Percentiles rank a stretch among this genome's conserved stretches.
Evolutionary conservation across 2,888 invertebrate species (phyloP).

Genomic region (Eurois occulta): DNA sequence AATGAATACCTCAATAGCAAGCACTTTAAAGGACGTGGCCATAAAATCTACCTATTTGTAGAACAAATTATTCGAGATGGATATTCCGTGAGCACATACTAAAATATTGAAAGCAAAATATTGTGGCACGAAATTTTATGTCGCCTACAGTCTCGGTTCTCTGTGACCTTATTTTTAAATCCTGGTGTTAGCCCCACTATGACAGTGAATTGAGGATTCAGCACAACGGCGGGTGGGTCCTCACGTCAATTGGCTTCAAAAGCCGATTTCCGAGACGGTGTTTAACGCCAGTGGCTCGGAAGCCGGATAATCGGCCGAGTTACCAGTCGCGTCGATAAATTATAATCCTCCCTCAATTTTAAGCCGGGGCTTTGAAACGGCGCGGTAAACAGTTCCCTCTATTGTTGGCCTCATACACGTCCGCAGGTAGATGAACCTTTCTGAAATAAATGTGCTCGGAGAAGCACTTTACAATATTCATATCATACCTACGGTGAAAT

Average conservation of each 20-base stretch:
- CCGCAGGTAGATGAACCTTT: conserved; percentile 12
- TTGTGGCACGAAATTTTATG: not conserved
- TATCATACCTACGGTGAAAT: not conserved
- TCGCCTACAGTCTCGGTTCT: conserved; percentile 9
- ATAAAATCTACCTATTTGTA: conserved; percentile 17
- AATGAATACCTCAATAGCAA: conserved; percentile 9
- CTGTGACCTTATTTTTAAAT: conserved; percentile 45
- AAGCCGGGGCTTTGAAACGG: conserved; percentile 53
- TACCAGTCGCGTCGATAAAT: conserved; percentile 63
- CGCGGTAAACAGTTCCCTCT: conserved; percentile 49
- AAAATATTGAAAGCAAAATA: conserved; percentile 19
- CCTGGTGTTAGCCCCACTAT: conserved; percentile 31
- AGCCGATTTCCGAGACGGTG: conserved; percentile 59
- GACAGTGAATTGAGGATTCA: conserved; percentile 53
- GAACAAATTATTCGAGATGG: not conserved
- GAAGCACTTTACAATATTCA: conserved; percentile 36
- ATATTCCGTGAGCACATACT: not conserved
- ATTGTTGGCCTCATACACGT: conserved; percentile 34
- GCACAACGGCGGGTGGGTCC: conserved; percentile 29
- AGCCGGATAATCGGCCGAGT: conserved; percentile 66
- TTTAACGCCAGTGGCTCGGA: conserved; percentile 63
- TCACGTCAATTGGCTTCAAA: conserved; percentile 61
- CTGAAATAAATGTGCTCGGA: conserved; percentile 18
- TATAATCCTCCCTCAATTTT: conserved; percentile 66
- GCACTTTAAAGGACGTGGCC: not conserved